phyloP scores from a whole-genome alignment of 2,888 invertebrate genomes.

The Drosophila histrio region DNA sequence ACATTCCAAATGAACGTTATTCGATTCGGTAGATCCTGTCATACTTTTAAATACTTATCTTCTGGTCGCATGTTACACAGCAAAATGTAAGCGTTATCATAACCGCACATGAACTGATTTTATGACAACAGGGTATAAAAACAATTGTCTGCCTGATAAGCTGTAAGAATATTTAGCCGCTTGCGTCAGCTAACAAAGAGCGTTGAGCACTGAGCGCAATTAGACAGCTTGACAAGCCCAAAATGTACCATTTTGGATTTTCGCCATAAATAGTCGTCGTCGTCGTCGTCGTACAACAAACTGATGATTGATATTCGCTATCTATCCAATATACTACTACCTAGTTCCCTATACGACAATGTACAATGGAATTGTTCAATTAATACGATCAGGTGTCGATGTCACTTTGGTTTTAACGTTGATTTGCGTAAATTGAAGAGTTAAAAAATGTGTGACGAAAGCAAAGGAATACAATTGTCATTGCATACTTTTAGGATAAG shows the following conservation, averaged over 20 bases:
- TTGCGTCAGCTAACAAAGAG: conserved; percentile 62
- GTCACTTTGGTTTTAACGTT: conserved; percentile 1
- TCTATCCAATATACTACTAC: conserved; percentile 8
- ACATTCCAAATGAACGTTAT: no score
- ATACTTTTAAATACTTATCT: neutral
- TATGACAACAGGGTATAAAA: conserved; percentile 14
- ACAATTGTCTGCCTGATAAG: conserved; percentile 56
- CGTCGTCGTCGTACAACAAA: neutral
- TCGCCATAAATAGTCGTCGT: conserved; percentile 23
- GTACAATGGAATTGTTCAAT: conserved; percentile 10
- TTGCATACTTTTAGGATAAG: conserved; percentile 14
- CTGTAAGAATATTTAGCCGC: conserved; percentile 54
- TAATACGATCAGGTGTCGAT: neutral
- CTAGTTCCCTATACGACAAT: neutral
- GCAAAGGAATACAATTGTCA: neutral
- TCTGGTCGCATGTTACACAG: neutral
- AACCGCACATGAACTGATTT: neutral
- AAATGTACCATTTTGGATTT: conserved; percentile 20
- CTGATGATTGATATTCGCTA: conserved; percentile 20
- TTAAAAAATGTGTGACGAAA: neutral
- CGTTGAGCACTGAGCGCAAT: conserved; percentile 14
- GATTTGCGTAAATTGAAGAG: neutral
- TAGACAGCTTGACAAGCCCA: conserved; percentile 43
- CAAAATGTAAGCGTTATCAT: neutral
- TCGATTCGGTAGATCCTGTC: no score